Evolutionary conservation across 2,797 vertebrate genomes (phyloP), one percentile per base, ranked within the genome.

Genomic region (Hemibagrus guttatus): DNA sequence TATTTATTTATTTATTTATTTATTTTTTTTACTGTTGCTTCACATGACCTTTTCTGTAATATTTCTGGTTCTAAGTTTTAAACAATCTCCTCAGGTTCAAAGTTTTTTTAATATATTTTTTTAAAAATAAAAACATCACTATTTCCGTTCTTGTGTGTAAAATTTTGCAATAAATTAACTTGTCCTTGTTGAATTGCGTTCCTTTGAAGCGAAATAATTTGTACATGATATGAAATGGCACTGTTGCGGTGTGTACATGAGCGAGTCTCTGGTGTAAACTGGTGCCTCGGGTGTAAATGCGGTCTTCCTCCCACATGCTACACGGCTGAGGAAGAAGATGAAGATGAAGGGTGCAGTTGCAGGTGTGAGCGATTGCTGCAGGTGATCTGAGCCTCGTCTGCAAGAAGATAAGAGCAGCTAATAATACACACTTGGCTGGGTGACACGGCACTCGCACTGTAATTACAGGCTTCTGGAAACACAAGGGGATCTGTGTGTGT

Each of bases 391-490:
- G 68, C n/a, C 39, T 59, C 56, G 26, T 39, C 54, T 81, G 85
- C 78, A 84, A 86, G 75, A 58, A 81, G 79, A 81, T 63, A 49
- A 81, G 79, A 81, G 59, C 79, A 89, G 89, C 87, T 81, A 85
- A 89, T 68, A 90, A 68, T 59, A 85, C 68, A 86, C 86, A 83
- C 88, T 87, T 88, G 82, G 79, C 64, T 87, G 86, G 86, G 84
- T 89, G 82, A 86, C 85, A 86, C 54, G 26, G 52, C 84, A 80
- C 82, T 85, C 46, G 16, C 81, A 49, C 80, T 87, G 74, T 91
- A 92, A 92, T 91, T 92, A 90, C 78, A 90, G 89, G 79, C 81
- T 83, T 56, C 74, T 88, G 87, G 84, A 83, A 72, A 78, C 56
- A 79, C 72, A 74, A 76, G 85, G 79, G 87, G 79, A 35, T 76